Evolutionary conservation across 2,888 invertebrate species (phyloP).

Genomic region (Chymomyza fuscimana): DNA sequence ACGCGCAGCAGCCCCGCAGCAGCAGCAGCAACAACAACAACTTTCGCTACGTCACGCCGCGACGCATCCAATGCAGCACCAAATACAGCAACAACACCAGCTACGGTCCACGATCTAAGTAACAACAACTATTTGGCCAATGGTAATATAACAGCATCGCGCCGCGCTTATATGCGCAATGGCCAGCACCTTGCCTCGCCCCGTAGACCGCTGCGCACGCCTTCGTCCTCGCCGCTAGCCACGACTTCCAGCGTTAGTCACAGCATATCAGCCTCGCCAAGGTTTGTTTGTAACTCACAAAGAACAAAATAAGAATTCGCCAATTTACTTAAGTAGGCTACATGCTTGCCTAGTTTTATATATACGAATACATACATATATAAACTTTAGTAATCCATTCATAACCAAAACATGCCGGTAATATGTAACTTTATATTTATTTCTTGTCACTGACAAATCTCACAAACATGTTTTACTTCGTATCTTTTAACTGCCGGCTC

Average conservation of each 20-base stretch:
- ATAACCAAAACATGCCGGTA: neutral
- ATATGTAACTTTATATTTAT: neutral
- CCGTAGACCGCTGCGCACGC: conserved; percentile 79
- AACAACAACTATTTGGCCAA: conserved; percentile 60
- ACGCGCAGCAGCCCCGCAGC: conserved; percentile 36
- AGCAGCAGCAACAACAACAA: conserved; percentile 38
- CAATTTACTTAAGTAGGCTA: conserved; percentile 12
- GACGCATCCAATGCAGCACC: conserved; percentile 3
- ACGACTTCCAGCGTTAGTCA: conserved; percentile 67
- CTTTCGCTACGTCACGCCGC: conserved; percentile 29
- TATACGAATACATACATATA: conserved; percentile 2
- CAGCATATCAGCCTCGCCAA: conserved; percentile 77
- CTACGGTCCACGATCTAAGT: conserved; percentile 45
- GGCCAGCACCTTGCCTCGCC: conserved; percentile 67
- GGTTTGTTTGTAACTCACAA: conserved; percentile 74
- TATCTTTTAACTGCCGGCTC: conserved; percentile 3
- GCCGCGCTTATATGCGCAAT: conserved; percentile 70
- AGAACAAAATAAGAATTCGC: conserved; percentile 8
- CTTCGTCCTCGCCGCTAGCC: conserved; percentile 78
- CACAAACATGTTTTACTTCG: neutral
- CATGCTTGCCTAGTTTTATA: conserved; percentile 26
- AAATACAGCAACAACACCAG: conserved; percentile 23
- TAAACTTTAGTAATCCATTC: neutral
- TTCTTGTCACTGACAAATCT: conserved; percentile 2
- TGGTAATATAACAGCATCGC: conserved; percentile 49